Evolutionary conservation across 2,888 invertebrate species (phyloP), one percentile per base, ranked within the genome.

Genomic region (Leptinotarsa haldemani): DNA sequence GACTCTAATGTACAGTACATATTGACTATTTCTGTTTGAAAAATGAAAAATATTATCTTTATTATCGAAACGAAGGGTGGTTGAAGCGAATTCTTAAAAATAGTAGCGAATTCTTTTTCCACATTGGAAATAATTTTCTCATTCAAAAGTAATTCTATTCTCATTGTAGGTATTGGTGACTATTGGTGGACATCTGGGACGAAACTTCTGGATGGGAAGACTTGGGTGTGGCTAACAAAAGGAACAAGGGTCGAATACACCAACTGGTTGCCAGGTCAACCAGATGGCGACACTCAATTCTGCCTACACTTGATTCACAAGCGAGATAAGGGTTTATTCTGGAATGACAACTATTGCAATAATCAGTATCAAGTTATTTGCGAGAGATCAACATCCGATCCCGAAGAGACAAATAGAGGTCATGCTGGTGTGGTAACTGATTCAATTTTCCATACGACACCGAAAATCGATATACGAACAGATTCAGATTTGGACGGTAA

Each of bases 131-230:
- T 2, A 12, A 12, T 9, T 40, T 12, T 40, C 9, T 2, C 2
- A 40, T 3, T 40, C 9, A 0, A 40, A 50, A 53, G 3, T 66
- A 3, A n/a, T 66, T 48, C 16, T 69, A n/a, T 61, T 1, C 46
- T 20, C 4, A 25, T 69, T 71, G 12, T 13, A 71, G 71, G 66
- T 52, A 40, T 25, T 40, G 67, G 30, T 30, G 47, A 58, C 5
- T 2, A 63, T 25, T 71, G 71, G 71, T 71, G 67, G 71, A 67
- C 71, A 16, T 71, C 71, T 12, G 71, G 71, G 1, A 20, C 71
- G 7, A 67, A 40, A 46, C 16, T 71, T 1, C 30, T 71, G 4
- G 71, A 71, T 22, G 67, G 71, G n/a, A 61, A 71, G 13, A 67
- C 22, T 13, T 71, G 71, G 71, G 16, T 71, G n/a, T 71, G 71